phyloP scores from a whole-genome alignment of 2,797 vertebrate genomes.

The Natrix natrix region DNA sequence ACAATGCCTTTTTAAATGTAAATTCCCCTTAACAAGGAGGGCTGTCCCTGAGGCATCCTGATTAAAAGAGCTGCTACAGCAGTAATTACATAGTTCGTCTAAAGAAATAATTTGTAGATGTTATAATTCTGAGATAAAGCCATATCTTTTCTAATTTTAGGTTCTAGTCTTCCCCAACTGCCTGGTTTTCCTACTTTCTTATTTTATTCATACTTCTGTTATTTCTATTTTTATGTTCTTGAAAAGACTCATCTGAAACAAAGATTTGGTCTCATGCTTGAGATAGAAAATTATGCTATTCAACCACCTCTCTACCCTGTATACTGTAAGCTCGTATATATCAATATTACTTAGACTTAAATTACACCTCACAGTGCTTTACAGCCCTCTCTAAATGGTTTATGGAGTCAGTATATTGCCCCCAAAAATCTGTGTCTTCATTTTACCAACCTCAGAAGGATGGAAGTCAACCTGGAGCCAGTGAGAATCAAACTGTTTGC shows the following conservation, averaged over 20 bases:
- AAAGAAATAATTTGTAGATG: conserved; percentile 55
- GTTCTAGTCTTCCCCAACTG: background rate
- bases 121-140: conserved; percentile 40
- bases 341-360: too few species aligned
- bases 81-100: conserved; percentile 58
- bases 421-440: too few species aligned
- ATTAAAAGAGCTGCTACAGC: conserved; percentile 51
- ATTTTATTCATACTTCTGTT: background rate
- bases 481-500: too few species aligned
- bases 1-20: conserved; percentile 42
- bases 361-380: too few species aligned
- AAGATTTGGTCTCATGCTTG: background rate
- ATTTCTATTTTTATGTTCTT: background rate
- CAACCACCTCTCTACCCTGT: background rate
- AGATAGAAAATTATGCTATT: background rate
- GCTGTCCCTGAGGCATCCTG: conserved; percentile 50
- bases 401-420: too few species aligned
- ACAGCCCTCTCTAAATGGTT: too few species aligned
- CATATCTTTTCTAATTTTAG: background rate
- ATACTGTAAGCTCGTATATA: background rate
- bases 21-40: conserved; percentile 49
- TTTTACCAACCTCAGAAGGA: too few species aligned
- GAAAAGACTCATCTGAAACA: background rate
- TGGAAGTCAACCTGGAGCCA: too few species aligned
- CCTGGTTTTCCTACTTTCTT: background rate